Evolutionary conservation across 2,888 invertebrate genomes (phyloP).

Genomic region (Parelbella ahira): DNA sequence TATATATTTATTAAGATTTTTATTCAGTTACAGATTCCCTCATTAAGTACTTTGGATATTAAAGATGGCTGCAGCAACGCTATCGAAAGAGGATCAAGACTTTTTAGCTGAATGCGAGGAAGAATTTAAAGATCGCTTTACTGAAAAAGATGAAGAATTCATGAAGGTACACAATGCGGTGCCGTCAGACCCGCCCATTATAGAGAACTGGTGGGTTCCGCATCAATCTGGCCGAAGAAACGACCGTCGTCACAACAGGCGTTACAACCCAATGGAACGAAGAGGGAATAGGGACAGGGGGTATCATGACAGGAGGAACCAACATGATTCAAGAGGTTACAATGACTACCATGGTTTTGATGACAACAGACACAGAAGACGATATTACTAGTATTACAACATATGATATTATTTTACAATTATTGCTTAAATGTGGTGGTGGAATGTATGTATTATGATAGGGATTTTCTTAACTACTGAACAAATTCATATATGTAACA

Average conservation of each 20-base stretch:
- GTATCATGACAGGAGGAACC: slow-evolving; percentile 30
- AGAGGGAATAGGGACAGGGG: slow-evolving; percentile 35
- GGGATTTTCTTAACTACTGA: too few species aligned
- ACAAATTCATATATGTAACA: too few species aligned
- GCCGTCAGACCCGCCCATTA: slow-evolving; percentile 76
- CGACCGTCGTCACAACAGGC: slow-evolving; percentile 49
- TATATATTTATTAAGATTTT: slow-evolving; percentile 8
- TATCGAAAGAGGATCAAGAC: slow-evolving; percentile 79
- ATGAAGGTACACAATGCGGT: slow-evolving; percentile 68
- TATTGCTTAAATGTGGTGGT: too few species aligned
- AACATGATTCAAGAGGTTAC: slow-evolving; percentile 25
- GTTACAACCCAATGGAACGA: slow-evolving; percentile 42
- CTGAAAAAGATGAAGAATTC: slow-evolving; percentile 83
- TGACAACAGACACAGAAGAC: slow-evolving; percentile 25
- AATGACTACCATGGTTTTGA: slow-evolving; percentile 34
- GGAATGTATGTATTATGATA: too few species aligned
- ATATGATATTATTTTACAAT: too few species aligned
- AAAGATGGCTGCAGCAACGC: slow-evolving; percentile 44
- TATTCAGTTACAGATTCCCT: slow-evolving; percentile 50
- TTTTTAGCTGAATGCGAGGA: slow-evolving; percentile 83
- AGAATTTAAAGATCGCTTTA: slow-evolving; percentile 82
- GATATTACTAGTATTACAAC: slow-evolving; percentile 5
- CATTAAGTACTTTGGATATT: slow-evolving; percentile 33
- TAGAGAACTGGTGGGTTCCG: slow-evolving; percentile 78
- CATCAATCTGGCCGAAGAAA: slow-evolving; percentile 49